Percentiles rank a stretch among this genome's conserved stretches.
Evolutionary conservation across 92 coral and sea anemone genomes (phyloP).

Genomic region (Galaxea fascicularis): DNA sequence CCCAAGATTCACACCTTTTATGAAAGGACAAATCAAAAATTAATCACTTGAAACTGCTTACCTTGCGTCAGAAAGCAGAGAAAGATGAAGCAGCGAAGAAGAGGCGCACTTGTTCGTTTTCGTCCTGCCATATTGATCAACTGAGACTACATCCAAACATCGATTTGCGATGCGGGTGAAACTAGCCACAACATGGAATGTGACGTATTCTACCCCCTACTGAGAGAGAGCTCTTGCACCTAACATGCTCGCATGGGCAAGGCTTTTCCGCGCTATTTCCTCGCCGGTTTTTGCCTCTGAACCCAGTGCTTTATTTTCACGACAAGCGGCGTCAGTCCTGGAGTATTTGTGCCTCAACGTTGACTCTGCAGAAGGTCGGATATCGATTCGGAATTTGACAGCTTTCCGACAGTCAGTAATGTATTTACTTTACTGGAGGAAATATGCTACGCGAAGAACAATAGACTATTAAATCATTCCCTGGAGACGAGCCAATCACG

Average conservation of each 20-base stretch:
- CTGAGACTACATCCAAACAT: slow-evolving; percentile 4
- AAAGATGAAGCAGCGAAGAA: slow-evolving; percentile 7
- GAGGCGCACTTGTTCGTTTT: not conserved
- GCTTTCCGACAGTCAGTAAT: slow-evolving; percentile 24
- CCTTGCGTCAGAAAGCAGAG: slow-evolving; percentile 44
- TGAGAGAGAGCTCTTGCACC: slow-evolving; percentile 17
- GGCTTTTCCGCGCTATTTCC: not conserved
- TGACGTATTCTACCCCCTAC: slow-evolving; percentile 59
- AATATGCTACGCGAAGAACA: slow-evolving; percentile 33
- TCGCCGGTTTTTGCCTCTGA: not conserved
- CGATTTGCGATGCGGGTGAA: slow-evolving; percentile 27
- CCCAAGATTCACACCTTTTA: slow-evolving; percentile 80
- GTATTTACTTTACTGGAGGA: slow-evolving; percentile 31
- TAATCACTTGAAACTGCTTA: slow-evolving; percentile 66
- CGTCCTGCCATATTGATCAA: slow-evolving; percentile 45
- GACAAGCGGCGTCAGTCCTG: not conserved
- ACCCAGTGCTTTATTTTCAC: not conserved
- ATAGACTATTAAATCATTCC: slow-evolving; percentile 39
- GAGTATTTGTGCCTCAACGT: not conserved
- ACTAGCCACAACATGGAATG: slow-evolving; percentile 25
- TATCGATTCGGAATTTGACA: slow-evolving; percentile 53
- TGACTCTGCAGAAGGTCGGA: slow-evolving; percentile 10
- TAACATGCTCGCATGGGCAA: not conserved
- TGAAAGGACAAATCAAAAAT: slow-evolving; percentile 85
- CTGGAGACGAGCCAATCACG: slow-evolving; percentile 31